Evolutionary conservation across 1,140 invertebrate species (phyloP), one percentile per base, ranked within the genome.

Genomic region (Eciton burchellii): DNA sequence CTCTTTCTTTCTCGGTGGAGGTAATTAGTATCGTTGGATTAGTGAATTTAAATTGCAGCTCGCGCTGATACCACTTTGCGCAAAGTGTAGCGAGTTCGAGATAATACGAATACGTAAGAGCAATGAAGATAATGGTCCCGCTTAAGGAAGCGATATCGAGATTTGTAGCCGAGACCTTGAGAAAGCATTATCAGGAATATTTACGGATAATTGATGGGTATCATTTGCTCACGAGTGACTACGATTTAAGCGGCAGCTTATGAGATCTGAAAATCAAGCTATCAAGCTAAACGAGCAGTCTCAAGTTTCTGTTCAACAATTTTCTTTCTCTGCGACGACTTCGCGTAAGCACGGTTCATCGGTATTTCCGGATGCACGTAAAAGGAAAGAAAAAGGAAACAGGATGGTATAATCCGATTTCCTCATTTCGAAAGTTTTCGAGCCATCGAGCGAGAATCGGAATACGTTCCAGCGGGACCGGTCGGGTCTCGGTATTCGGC

Each of bases 341-440:
- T 12, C 6, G 19, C 63, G 35, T 9, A 56, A 6, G 54, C n/a
- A 0, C 57, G 35, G 43, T 63, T 49, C 63, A 19, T 52, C 49
- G 24, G 12, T 62, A 74, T 24, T 35, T 52, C 16, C 14, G 59
- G n/a, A n/a, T n/a, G n/a, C n/a, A n/a, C n/a, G n/a, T n/a, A n/a
- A n/a, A n/a, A n/a, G n/a, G n/a, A n/a, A n/a, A 35, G 35, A 35
- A 35, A 35, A 35, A 35, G 41, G 72, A 52, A 76, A 76, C 63
- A 49, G 68, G 70, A 63, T 79, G 74, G 70, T 79, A 79, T 79
- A 68, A 79, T 79, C 21, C 19, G 35, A 79, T 29, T 79, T 24
- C 68, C 65, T 83, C 72, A 35, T 35, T 35, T 35, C 49, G 79
- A 47, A 87, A 83, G 43, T 72, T 81, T 73, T 88, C 76, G 77